Conservation (phyloP, 2,888 invertebrate species). For the Agrenia bidenticulata region DNA sequence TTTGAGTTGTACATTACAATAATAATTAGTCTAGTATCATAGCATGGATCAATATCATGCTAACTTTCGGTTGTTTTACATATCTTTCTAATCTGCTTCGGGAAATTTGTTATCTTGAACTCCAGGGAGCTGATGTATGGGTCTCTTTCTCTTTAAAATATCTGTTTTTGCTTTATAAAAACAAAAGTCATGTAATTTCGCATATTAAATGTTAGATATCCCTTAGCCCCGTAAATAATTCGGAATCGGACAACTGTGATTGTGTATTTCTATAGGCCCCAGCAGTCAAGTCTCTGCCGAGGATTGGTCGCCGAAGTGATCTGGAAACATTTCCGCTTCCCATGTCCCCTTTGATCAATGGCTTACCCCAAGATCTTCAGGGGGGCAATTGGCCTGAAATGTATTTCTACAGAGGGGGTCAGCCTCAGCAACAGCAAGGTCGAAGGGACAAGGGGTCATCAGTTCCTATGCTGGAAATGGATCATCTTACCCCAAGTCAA, state of each 20-base stretch:
- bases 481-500: slow-evolving; percentile 14
- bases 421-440: background rate
- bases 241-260: background rate
- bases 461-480: background rate
- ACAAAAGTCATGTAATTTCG: slow-evolving; percentile 6
- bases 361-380: background rate
- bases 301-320: slow-evolving; percentile 37
- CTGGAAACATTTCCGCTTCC: slow-evolving; percentile 18
- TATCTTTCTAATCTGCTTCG: background rate
- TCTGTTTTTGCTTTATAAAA: slow-evolving; percentile 1
- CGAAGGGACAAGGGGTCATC: background rate
- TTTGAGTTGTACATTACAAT: too few species aligned
- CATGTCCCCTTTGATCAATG: background rate
- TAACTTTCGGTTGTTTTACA: background rate
- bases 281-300: slow-evolving; percentile 34
- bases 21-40: too few species aligned
- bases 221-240: too few species aligned
- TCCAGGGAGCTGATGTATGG: slow-evolving; percentile 19
- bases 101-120: background rate
- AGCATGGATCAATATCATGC: background rate
- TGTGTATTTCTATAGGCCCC: slow-evolving; percentile 29
- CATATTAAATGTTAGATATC: background rate
- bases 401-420: background rate
- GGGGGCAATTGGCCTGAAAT: background rate
- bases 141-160: slow-evolving; percentile 5